Conservation (phyloP, 2,797 vertebrate species). For the Odontamblyopus lacepedii region DNA sequence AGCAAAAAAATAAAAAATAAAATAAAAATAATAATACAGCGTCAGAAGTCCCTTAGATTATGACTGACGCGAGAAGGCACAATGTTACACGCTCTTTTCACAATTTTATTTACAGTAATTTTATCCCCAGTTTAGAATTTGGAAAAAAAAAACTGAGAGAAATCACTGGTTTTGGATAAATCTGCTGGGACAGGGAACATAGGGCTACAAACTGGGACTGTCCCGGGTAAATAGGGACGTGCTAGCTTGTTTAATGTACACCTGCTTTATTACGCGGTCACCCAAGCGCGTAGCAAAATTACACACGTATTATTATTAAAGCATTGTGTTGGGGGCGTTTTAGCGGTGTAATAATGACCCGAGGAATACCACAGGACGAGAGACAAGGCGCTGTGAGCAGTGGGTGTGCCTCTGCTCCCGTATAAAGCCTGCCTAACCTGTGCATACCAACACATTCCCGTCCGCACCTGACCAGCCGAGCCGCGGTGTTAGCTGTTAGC, state of each 20-base stretch:
- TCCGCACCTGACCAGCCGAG: slow-evolving; percentile 16
- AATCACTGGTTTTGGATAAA: no score
- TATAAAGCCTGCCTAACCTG: slow-evolving; percentile 57
- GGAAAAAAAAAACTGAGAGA: no score
- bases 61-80: no score
- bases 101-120: no score
- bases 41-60: no score
- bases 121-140: no score
- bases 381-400: not conserved
- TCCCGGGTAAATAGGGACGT: not conserved
- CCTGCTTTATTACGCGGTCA: not conserved
- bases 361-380: not conserved
- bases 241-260: not conserved
- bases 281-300: not conserved
- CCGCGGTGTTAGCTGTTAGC: not conserved
- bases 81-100: no score
- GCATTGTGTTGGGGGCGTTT: not conserved
- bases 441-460: not conserved
- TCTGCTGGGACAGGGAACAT: no score
- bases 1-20: no score
- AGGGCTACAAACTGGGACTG: no score
- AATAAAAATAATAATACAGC: no score
- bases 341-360: not conserved
- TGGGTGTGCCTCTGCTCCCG: slow-evolving; percentile 55
- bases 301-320: not conserved